These are phyloP conservation scores for Dolichomitus sp. DNA, from an alignment of 2,888 invertebrate genomes.

Conservation along the genomic window DNA sequence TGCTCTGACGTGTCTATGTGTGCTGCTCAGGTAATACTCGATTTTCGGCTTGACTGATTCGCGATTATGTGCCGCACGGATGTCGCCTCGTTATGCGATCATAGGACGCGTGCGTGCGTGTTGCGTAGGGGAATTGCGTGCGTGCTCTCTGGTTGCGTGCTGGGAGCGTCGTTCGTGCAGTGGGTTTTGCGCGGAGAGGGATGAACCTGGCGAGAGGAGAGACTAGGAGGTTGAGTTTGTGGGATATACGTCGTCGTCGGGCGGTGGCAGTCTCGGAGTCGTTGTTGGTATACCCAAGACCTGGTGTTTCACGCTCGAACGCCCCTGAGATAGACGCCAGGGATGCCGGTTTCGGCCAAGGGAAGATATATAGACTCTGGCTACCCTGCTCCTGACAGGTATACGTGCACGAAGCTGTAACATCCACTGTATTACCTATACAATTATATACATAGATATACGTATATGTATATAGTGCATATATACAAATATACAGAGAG, in stretches of 20 bases:
- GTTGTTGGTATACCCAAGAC: constrained; percentile 47
- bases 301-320: constrained; percentile 68
- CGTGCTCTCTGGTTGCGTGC: constrained; percentile 34
- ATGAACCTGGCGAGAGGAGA: constrained; percentile 21
- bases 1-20: not conserved
- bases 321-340: constrained; percentile 66
- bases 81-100: constrained; percentile 67
- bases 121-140: constrained; percentile 52
- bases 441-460: constrained; percentile 17
- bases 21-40: constrained; percentile 60
- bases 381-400: constrained; percentile 77
- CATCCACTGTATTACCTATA: constrained; percentile 58
- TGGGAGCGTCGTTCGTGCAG: constrained; percentile 38
- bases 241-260: constrained; percentile 35
- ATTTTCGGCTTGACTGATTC: constrained; percentile 64
- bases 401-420: constrained; percentile 68
- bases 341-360: constrained; percentile 67
- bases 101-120: constrained; percentile 62
- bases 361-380: constrained; percentile 66
- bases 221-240: constrained; percentile 29
- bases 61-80: constrained; percentile 60
- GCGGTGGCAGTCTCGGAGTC: constrained; percentile 57
- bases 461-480: not conserved
- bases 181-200: constrained; percentile 15
- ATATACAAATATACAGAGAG: constrained; percentile 13